Evolutionary conservation across 2,113 vertebrate species (phyloP).

Genomic region (Centropus bengalensis): DNA sequence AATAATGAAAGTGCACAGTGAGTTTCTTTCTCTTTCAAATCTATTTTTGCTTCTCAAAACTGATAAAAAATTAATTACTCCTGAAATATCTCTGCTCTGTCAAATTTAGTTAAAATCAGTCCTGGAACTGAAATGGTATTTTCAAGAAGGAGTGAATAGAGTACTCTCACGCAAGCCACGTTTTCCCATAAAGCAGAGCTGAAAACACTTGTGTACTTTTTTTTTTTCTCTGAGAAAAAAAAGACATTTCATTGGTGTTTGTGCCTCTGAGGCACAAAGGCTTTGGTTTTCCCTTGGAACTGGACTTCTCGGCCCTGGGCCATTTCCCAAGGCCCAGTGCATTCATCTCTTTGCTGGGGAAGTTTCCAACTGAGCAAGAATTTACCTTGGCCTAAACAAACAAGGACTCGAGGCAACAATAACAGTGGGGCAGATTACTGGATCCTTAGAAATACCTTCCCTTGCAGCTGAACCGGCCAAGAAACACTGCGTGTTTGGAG

Average conservation of each 20-base stretch:
- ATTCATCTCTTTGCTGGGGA: constrained; percentile 31
- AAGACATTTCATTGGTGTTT: not conserved
- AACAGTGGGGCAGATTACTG: not conserved
- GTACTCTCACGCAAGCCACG: not conserved
- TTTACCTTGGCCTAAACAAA: constrained; percentile 44
- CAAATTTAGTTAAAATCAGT: not conserved
- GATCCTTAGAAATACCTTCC: constrained; percentile 7
- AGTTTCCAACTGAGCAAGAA: constrained; percentile 55
- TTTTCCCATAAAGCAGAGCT: not conserved
- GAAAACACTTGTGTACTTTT: not conserved
- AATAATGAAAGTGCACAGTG: not conserved
- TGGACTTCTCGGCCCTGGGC: constrained; percentile 8
- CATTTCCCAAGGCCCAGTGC: constrained; percentile 1
- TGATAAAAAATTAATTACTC: not conserved
- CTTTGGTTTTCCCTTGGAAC: constrained; percentile 28
- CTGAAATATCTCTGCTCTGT: not conserved
- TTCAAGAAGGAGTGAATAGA: not conserved
- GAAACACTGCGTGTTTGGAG: not conserved
- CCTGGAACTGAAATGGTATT: not conserved
- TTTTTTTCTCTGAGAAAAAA: not conserved
- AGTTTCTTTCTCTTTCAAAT: not conserved
- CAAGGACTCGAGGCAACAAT: not conserved
- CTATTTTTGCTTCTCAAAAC: not conserved
- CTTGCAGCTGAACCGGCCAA: not conserved
- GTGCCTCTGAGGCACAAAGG: constrained; percentile 29